These are phyloP conservation scores for Lathamus discolor DNA, from an alignment of 2,113 vertebrate species.

Conservation along the genomic window DNA sequence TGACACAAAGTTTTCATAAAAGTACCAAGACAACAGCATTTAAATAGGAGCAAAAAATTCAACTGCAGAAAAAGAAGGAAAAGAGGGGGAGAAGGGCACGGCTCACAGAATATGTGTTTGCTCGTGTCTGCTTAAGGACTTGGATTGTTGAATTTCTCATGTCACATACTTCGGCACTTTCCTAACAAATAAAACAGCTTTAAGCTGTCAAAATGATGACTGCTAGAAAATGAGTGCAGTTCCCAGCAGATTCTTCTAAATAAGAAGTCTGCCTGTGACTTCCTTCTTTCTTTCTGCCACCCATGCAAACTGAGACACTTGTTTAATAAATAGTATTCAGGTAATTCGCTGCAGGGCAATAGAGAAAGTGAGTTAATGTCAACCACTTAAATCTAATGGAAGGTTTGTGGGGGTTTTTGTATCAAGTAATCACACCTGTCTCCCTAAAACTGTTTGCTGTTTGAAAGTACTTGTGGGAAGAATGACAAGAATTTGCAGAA, in stretches of 20 bases:
- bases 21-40: not conserved
- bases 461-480: not conserved
- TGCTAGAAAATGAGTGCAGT: not conserved
- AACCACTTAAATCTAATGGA: not conserved
- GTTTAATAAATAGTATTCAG: not conserved
- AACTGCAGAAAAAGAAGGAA: not conserved
- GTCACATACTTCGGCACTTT: not conserved
- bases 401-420: not conserved
- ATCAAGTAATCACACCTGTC: not conserved
- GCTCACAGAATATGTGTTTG: not conserved
- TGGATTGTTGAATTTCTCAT: not conserved
- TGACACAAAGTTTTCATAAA: not conserved
- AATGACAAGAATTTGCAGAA: not conserved
- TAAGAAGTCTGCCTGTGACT: not conserved
- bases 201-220: not conserved
- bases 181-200: not conserved
- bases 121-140: not conserved
- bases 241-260: not conserved
- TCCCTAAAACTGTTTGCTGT: not conserved
- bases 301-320: not conserved
- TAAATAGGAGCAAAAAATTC: not conserved
- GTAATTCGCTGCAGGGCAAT: not conserved
- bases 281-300: not conserved
- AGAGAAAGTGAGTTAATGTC: not conserved
- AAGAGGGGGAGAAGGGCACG: not conserved